Percentiles rank a stretch among this genome's conserved stretches.
Evolutionary conservation across 2,797 vertebrate genomes (phyloP).

Genomic region (Sebastes miniatus): DNA sequence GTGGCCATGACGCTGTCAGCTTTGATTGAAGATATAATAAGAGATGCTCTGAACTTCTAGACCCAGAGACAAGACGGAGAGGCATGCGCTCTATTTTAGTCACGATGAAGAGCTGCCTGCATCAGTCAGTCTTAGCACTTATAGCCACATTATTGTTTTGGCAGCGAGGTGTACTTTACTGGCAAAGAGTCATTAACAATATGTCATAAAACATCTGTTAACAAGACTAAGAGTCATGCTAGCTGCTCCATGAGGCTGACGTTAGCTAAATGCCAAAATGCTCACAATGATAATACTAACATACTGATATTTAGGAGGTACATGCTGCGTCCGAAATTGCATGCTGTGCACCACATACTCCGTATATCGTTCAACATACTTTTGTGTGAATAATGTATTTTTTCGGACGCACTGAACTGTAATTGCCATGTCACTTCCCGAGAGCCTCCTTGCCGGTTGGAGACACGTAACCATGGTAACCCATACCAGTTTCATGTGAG

Average conservation of each 20-base stretch:
- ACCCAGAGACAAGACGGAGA: conserved; percentile 22
- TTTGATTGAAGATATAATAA: conserved; percentile 55
- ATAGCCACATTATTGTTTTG: background rate
- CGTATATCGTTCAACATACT: too few relatives aligned
- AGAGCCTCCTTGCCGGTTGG: too few relatives aligned
- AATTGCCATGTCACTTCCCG: too few relatives aligned
- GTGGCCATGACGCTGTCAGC: conserved; percentile 46
- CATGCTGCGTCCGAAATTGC: too few relatives aligned
- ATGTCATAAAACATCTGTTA: background rate
- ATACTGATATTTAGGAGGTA: background rate
- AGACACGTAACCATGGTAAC: too few relatives aligned
- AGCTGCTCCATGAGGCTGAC: background rate
- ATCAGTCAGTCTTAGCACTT: background rate
- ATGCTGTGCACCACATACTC: too few relatives aligned
- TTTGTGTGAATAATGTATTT: too few relatives aligned
- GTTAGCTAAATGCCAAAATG: background rate
- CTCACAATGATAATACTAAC: background rate
- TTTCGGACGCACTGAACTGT: too few relatives aligned
- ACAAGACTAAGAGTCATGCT: background rate
- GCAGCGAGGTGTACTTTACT: background rate
- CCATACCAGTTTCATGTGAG: rapidly evolving
- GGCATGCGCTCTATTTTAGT: conserved; percentile 20
- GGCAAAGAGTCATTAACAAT: background rate
- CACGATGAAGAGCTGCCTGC: conserved; percentile 10
- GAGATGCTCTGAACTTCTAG: conserved; percentile 36